Evolutionary conservation across 2,888 invertebrate species (phyloP).

Genomic region (Plebejus melissa): DNA sequence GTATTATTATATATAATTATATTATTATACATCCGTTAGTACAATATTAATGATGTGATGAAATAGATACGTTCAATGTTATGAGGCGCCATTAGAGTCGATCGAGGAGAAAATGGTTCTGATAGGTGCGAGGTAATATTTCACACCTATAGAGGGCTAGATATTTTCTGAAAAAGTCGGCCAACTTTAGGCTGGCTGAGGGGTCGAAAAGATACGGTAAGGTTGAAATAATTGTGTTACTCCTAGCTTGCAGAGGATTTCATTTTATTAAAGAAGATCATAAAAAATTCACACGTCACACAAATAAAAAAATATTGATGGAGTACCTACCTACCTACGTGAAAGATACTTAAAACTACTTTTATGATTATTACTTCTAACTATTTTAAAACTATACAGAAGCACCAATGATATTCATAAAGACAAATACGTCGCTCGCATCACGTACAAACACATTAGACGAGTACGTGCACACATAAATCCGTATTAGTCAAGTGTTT

Average conservation of each 20-base stretch:
- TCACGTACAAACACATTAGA: constrained; percentile 14
- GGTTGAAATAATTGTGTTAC: too few relatives aligned
- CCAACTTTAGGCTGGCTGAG: too few relatives aligned
- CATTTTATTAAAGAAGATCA: too few relatives aligned
- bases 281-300: too few relatives aligned
- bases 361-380: too few relatives aligned
- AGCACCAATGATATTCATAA: constrained; percentile 2
- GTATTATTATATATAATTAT: not conserved
- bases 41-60: constrained; percentile 6
- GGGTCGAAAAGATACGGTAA: too few relatives aligned
- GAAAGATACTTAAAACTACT: too few relatives aligned
- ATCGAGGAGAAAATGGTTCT: constrained; percentile 63
- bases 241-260: too few relatives aligned
- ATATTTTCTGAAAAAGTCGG: constrained; percentile 9
- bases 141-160: not conserved
- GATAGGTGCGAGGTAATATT: constrained; percentile 54
- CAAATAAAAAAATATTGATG: too few relatives aligned
- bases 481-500: constrained; percentile 69
- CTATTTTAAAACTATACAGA: not conserved
- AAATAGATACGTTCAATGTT: constrained; percentile 14
- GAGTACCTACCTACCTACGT: too few relatives aligned
- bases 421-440: not conserved
- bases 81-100: constrained; percentile 41
- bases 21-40: not conserved
- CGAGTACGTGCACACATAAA: constrained; percentile 51